These are phyloP conservation scores for Enteromius radiatus DNA, from an alignment of 2,797 vertebrate genomes.

Conservation along the genomic window DNA sequence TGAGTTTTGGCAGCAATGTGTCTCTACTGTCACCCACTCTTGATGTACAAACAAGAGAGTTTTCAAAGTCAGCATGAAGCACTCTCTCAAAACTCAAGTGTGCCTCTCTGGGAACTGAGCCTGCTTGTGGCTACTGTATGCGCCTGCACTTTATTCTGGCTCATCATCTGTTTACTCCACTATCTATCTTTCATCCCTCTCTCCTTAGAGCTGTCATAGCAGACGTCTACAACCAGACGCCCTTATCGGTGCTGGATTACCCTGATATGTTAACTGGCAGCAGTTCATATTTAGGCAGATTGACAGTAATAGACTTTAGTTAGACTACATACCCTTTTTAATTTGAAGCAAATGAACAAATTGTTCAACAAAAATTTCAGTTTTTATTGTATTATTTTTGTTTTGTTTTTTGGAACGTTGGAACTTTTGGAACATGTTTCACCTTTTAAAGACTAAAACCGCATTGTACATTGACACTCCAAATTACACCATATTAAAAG, in stretches of 20 bases:
- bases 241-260: slow-evolving; percentile 35
- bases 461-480: background rate
- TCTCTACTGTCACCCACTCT: slow-evolving; percentile 24
- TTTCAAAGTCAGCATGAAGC: slow-evolving; percentile 34
- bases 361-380: background rate
- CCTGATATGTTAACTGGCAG: slow-evolving; percentile 19
- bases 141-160: slow-evolving; percentile 27
- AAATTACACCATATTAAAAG: background rate
- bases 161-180: background rate
- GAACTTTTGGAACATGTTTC: background rate
- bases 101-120: slow-evolving; percentile 24
- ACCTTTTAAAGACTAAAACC: background rate
- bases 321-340: background rate
- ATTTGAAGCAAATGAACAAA: background rate
- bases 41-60: slow-evolving; percentile 23
- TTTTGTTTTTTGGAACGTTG: background rate
- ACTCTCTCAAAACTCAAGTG: slow-evolving; percentile 45
- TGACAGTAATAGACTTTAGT: slow-evolving; percentile 20
- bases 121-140: slow-evolving; percentile 20
- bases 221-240: slow-evolving; percentile 18
- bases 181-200: background rate
- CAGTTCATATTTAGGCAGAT: slow-evolving; percentile 28
- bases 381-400: background rate
- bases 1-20: slow-evolving; percentile 57
- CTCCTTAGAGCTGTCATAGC: slow-evolving; percentile 43